A percentile compares a stretch with the other conserved stretches of the same genome.
Conservation (phyloP, 2,113 vertebrate species). For the Coturnix japonica region DNA sequence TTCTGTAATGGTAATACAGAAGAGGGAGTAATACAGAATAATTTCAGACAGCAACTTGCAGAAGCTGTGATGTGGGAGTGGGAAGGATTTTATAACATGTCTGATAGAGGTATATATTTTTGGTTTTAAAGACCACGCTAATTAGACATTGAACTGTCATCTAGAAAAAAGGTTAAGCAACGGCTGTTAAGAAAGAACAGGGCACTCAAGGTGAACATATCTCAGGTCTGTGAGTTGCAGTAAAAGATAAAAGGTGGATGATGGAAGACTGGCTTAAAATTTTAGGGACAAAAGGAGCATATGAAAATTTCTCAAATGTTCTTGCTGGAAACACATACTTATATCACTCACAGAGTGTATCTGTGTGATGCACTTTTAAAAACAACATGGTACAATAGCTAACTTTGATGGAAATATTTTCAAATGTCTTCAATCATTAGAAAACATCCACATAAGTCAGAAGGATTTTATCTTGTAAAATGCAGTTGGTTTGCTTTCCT, state of each 20-base stretch:
- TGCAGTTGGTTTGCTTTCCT: background rate
- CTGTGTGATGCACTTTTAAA: background rate
- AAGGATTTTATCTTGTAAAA: background rate
- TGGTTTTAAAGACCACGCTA: conserved; percentile 47
- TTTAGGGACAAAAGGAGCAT: background rate
- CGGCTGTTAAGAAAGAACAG: conserved; percentile 40
- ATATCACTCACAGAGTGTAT: background rate
- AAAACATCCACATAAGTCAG: background rate
- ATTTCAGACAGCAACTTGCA: conserved; percentile 38
- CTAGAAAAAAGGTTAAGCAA: conserved; percentile 65
- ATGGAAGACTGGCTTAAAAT: conserved; percentile 11
- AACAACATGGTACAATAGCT: background rate
- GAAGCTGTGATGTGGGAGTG: conserved; percentile 1
- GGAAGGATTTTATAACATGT: conserved; percentile 38
- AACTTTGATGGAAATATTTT: conserved; percentile 21
- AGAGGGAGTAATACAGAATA: conserved; percentile 1
- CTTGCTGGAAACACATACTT: background rate
- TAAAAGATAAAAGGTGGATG: background rate
- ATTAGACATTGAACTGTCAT: conserved; percentile 64
- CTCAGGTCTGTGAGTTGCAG: background rate
- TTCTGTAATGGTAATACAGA: conserved; percentile 28
- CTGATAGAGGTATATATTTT: background rate
- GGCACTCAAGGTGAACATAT: conserved; percentile 30
- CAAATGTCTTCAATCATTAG: background rate
- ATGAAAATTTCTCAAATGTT: background rate